phyloP scores from a whole-genome alignment of 2,113 vertebrate genomes.

The Cisticola juncidis region DNA sequence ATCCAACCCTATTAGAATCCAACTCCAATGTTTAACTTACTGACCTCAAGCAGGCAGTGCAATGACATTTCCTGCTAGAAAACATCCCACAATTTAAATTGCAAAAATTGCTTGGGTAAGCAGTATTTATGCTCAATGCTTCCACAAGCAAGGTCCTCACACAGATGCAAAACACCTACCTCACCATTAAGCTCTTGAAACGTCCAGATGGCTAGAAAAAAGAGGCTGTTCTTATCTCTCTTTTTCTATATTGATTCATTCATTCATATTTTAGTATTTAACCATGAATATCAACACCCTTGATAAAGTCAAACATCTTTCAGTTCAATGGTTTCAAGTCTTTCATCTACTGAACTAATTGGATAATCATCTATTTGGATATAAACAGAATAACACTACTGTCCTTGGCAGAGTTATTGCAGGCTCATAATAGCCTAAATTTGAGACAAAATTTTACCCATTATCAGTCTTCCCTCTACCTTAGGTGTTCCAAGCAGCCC shows the following conservation, averaged over 20 bases:
- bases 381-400: background rate
- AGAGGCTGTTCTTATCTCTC: background rate
- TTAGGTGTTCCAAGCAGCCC: background rate
- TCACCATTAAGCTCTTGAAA: background rate
- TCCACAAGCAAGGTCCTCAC: background rate
- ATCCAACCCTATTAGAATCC: background rate
- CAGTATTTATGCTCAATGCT: background rate
- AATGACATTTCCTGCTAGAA: background rate
- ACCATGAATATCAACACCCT: background rate
- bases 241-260: background rate
- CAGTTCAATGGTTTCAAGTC: background rate
- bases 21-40: background rate
- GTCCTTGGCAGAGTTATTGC: background rate
- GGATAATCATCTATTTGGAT: background rate
- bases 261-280: background rate
- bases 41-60: background rate
- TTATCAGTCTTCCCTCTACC: background rate
- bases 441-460: background rate
- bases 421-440: background rate
- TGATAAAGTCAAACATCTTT: background rate
- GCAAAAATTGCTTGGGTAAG: background rate
- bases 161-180: background rate
- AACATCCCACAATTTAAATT: background rate
- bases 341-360: background rate
- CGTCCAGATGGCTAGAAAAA: background rate